Conservation (phyloP, 2,888 invertebrate species). For the Xylophagus ater region DNA sequence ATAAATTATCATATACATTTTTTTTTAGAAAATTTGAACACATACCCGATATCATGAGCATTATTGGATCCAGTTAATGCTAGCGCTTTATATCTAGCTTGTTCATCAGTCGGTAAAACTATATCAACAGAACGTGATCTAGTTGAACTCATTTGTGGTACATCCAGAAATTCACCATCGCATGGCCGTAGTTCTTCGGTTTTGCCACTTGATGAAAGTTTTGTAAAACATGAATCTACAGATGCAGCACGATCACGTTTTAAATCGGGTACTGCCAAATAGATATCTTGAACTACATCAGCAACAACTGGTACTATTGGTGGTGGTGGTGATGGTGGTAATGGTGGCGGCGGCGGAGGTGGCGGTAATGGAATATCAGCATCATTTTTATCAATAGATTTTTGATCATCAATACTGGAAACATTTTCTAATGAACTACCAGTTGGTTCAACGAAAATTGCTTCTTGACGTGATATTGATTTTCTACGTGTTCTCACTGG, state of each 20-base stretch:
- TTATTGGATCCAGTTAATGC: constrained; percentile 49
- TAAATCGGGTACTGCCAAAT: constrained; percentile 69
- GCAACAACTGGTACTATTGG: too few species aligned
- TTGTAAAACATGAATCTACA: constrained; percentile 77
- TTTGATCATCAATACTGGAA: constrained; percentile 37
- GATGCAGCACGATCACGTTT: constrained; percentile 78
- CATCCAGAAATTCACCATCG: constrained; percentile 48
- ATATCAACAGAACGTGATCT: constrained; percentile 80
- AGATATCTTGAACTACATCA: constrained; percentile 55
- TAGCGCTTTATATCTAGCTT: constrained; percentile 75
- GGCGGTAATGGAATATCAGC: background rate
- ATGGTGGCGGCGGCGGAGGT: too few species aligned
- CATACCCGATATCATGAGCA: constrained; percentile 29
- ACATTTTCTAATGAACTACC: constrained; percentile 61
- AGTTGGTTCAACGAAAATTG: constrained; percentile 65
- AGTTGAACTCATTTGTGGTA: constrained; percentile 58
- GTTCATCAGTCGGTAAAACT: constrained; percentile 73
- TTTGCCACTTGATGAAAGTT: constrained; percentile 58
- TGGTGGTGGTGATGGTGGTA: too few species aligned
- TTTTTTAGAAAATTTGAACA: too few species aligned
- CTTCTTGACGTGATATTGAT: constrained; percentile 72
- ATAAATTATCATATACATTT: too few species aligned
- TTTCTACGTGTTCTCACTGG: constrained; percentile 48
- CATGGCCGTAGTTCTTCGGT: constrained; percentile 58
- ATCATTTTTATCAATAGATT: constrained; percentile 37